phyloP scores from a whole-genome alignment of 1,140 invertebrate genomes.

The Lethrus apterus region DNA sequence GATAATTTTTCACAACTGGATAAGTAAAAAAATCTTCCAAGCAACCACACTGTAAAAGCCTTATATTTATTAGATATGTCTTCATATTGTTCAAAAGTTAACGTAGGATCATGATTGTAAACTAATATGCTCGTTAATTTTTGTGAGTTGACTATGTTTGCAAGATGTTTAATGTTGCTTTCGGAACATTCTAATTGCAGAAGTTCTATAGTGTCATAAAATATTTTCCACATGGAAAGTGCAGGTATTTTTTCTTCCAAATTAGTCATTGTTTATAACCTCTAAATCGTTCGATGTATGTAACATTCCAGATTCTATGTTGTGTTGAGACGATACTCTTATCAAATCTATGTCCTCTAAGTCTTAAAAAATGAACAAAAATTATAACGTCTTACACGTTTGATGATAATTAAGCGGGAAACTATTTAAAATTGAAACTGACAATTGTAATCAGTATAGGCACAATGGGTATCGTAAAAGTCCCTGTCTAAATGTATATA shows the following conservation, averaged over 20 bases:
- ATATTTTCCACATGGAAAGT: conserved; percentile 50
- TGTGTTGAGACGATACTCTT: no score
- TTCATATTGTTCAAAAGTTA: conserved; percentile 41
- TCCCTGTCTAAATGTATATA: no score
- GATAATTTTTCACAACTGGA: conserved; percentile 44
- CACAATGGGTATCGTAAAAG: no score
- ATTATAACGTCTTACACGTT: no score
- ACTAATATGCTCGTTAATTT: conserved; percentile 48
- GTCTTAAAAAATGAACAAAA: no score
- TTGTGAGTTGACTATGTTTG: conserved; percentile 46
- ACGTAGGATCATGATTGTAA: conserved; percentile 37
- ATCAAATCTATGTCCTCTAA: no score
- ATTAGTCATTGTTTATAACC: conserved; percentile 3
- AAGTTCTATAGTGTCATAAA: conserved; percentile 43
- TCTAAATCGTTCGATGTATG: no score
- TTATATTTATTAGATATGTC: conserved; percentile 37
- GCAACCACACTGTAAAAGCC: conserved; percentile 49
- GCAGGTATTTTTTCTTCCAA: conserved; percentile 30
- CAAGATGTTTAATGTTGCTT: conserved; percentile 42
- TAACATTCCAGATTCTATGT: no score
- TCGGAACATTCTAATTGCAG: conserved; percentile 45
- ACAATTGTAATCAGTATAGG: no score
- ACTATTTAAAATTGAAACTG: no score
- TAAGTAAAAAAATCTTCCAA: conserved; percentile 50
- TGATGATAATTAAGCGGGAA: no score